Conservation (phyloP, 2,797 vertebrate species). For the Hoplostethus atlanticus region DNA sequence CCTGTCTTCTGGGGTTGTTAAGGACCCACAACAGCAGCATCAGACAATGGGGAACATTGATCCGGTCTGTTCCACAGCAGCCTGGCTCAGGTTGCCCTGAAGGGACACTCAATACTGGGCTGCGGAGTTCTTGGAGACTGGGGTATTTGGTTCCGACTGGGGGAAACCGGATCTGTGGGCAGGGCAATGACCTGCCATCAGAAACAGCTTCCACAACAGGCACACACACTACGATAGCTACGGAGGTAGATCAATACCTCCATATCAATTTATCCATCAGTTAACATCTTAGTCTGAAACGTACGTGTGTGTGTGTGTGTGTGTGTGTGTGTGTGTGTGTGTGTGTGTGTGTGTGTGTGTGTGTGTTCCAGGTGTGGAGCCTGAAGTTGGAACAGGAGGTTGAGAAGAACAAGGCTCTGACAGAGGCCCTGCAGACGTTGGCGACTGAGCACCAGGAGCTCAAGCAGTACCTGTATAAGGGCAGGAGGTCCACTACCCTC, state of each 20-base stretch:
- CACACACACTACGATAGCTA: background rate
- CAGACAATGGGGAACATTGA: constrained; percentile 67
- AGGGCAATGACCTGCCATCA: constrained; percentile 59
- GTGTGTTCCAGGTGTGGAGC: constrained; percentile 88
- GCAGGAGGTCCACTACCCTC: constrained; percentile 83
- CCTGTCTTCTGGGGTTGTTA: constrained; percentile 17
- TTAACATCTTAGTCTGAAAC: constrained; percentile 6
- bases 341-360: constrained; percentile 23
- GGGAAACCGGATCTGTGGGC: constrained; percentile 73
- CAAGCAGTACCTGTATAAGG: constrained; percentile 86
- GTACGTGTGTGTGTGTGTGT: constrained; percentile 16
- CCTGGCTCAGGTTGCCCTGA: constrained; percentile 74
- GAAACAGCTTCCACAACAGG: constrained; percentile 37
- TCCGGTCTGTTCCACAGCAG: constrained; percentile 55
- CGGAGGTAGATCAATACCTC: constrained; percentile 30
- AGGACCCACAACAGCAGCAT: constrained; percentile 17
- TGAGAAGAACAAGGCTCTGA: constrained; percentile 93
- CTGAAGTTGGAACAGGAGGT: constrained; percentile 92
- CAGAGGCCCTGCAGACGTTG: constrained; percentile 91
- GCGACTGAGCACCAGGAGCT: constrained; percentile 90
- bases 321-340: constrained; percentile 35
- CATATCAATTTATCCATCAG: constrained; percentile 31
- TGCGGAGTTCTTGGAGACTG: constrained; percentile 56
- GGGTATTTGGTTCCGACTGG: constrained; percentile 77
- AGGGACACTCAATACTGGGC: constrained; percentile 72